Evolutionary conservation across 2,888 invertebrate genomes (phyloP).

Genomic region (Schrankia costaestrigalis): DNA sequence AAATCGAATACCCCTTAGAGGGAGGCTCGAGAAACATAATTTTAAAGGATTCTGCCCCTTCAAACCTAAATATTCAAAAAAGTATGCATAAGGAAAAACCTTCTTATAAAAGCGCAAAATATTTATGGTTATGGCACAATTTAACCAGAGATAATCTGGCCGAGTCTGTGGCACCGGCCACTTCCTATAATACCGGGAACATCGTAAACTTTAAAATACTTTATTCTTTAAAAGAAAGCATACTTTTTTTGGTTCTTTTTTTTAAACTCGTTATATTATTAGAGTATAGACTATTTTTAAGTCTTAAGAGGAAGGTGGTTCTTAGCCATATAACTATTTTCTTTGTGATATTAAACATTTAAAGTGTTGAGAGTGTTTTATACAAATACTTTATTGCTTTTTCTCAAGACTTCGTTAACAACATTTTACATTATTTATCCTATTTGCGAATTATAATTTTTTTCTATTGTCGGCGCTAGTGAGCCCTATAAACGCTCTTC

Average conservation of each 20-base stretch:
- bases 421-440: too few relatives aligned
- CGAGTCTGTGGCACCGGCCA: constrained; percentile 30
- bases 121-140: constrained; percentile 41
- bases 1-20: constrained; percentile 9
- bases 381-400: too few relatives aligned
- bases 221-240: constrained; percentile 18
- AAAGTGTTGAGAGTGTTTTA: too few relatives aligned
- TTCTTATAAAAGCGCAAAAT: constrained; percentile 20
- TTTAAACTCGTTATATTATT: constrained; percentile 1
- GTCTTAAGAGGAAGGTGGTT: too few relatives aligned
- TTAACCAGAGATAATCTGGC: constrained; percentile 41
- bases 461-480: too few relatives aligned
- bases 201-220: constrained; percentile 29
- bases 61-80: constrained; percentile 19
- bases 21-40: constrained; percentile 5
- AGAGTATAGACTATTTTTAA: too few relatives aligned
- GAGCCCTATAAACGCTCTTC: too few relatives aligned
- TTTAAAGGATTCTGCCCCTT: constrained; percentile 13
- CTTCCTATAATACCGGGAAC: constrained; percentile 21
- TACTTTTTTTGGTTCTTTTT: constrained; percentile 11
- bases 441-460: too few relatives aligned
- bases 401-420: too few relatives aligned
- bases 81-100: constrained; percentile 21
- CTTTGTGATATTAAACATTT: too few relatives aligned
- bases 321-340: too few relatives aligned